Conservation (phyloP, 2,797 vertebrate genomes). For the Intellagama lesueurii region DNA sequence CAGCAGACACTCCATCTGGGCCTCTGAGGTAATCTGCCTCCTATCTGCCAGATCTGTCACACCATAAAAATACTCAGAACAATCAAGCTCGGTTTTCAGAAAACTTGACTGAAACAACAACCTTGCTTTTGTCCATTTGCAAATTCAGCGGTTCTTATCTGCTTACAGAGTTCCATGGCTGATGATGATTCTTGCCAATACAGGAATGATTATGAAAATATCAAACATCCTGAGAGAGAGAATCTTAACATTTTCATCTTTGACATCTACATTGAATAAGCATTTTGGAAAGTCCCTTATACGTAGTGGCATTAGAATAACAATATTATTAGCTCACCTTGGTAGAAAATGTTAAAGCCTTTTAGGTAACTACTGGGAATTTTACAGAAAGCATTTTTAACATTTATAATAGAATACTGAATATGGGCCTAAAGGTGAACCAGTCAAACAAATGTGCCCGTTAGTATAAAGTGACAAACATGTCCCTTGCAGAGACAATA, state of each 20-base stretch:
- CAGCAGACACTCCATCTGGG: conserved; percentile 1
- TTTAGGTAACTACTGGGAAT: neutral
- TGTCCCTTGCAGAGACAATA: conserved; percentile 8
- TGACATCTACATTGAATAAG: neutral
- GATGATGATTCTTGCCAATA: neutral
- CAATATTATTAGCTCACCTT: neutral
- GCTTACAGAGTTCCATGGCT: neutral
- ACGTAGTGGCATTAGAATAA: neutral
- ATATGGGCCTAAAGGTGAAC: neutral
- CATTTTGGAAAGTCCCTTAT: neutral
- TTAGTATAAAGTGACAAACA: conserved; percentile 39
- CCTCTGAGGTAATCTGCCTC: conserved; percentile 20
- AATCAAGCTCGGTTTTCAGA: neutral
- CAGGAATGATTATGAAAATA: neutral
- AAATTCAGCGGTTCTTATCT: neutral
- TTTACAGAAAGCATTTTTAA: neutral
- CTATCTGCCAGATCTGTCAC: conserved; percentile 29
- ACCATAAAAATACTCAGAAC: conserved; percentile 11
- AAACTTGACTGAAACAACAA: conserved; percentile 16
- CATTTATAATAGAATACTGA: neutral
- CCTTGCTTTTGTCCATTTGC: conserved; percentile 9
- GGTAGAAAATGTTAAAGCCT: neutral
- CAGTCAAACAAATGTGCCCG: neutral
- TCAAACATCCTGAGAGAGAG: neutral
- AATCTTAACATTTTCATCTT: neutral